phyloP scores from a whole-genome alignment of 2,797 vertebrate genomes.

The Aphelocoma californica region DNA sequence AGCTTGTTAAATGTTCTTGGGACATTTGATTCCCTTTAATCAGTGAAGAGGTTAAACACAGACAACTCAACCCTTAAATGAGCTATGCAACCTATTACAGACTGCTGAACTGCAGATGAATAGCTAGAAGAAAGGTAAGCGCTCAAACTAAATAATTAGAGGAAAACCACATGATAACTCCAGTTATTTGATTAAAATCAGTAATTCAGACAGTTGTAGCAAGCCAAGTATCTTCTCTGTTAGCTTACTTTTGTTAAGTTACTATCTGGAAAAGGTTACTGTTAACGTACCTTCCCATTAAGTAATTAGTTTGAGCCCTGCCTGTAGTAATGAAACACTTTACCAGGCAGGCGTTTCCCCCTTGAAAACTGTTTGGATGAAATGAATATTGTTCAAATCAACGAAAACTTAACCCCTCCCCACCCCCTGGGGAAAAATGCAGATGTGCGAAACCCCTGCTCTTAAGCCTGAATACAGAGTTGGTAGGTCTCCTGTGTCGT shows the following conservation, averaged over 20 bases:
- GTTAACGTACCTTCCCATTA: background rate
- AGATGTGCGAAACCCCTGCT: background rate
- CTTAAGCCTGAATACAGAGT: background rate
- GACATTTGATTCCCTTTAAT: background rate
- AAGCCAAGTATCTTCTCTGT: background rate
- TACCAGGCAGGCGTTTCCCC: conserved; percentile 13
- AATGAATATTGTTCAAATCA: conserved; percentile 33
- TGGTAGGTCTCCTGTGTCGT: background rate
- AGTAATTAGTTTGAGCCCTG: conserved; percentile 22
- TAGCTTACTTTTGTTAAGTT: background rate
- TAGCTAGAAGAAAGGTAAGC: conserved; percentile 34
- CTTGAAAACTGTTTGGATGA: conserved; percentile 11
- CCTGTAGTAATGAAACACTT: conserved; percentile 24
- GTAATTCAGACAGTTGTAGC: conserved; percentile 10
- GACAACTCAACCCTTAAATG: background rate
- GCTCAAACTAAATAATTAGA: conserved; percentile 23
- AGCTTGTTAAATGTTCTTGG: background rate
- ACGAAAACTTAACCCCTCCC: conserved; percentile 12
- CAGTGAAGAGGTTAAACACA: background rate
- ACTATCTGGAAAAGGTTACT: conserved; percentile 22
- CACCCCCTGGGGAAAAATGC: conserved; percentile 1
- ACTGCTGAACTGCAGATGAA: background rate
- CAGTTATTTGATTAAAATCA: conserved; percentile 54
- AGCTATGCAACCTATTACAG: background rate
- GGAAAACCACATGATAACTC: conserved; percentile 48